These are phyloP conservation scores for Dendrocincla tyrannina DNA, from an alignment of 2,797 vertebrate species.

Conservation along the genomic window DNA sequence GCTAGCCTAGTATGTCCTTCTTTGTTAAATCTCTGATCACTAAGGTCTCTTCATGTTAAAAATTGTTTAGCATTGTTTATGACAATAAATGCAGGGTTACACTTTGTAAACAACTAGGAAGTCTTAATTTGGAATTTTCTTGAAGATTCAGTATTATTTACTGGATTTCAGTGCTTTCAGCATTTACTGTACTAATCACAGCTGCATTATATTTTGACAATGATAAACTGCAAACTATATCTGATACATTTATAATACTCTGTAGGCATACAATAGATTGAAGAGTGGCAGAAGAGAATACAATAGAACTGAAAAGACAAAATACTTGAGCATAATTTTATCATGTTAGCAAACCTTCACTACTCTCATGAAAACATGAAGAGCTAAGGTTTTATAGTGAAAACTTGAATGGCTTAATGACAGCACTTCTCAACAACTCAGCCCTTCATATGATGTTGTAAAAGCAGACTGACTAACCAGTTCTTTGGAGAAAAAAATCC, in stretches of 20 bases:
- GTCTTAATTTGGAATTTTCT: not conserved
- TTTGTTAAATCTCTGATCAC: not conserved
- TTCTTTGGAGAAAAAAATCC: not conserved
- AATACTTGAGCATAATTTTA: not conserved
- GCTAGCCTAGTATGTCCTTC: not conserved
- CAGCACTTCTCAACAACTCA: not conserved
- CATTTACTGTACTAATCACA: not conserved
- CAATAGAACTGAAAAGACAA: not conserved
- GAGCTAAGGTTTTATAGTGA: not conserved
- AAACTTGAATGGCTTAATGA: conserved; percentile 23
- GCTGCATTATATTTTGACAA: conserved; percentile 4
- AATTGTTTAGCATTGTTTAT: not conserved
- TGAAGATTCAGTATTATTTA: not conserved
- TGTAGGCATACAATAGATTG: not conserved
- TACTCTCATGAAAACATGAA: not conserved
- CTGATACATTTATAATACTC: not conserved
- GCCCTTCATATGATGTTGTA: not conserved
- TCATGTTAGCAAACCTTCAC: not conserved
- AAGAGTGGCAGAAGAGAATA: not conserved
- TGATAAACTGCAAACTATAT: not conserved
- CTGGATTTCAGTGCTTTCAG: not conserved
- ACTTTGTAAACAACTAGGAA: not conserved
- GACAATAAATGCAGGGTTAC: not conserved
- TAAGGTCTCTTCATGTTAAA: not conserved
- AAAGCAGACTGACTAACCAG: conserved; percentile 36